Percentiles rank a stretch among this genome's conserved stretches.
Conservation (phyloP, 2,888 invertebrate genomes). For the Xestobium rufovillosum region DNA sequence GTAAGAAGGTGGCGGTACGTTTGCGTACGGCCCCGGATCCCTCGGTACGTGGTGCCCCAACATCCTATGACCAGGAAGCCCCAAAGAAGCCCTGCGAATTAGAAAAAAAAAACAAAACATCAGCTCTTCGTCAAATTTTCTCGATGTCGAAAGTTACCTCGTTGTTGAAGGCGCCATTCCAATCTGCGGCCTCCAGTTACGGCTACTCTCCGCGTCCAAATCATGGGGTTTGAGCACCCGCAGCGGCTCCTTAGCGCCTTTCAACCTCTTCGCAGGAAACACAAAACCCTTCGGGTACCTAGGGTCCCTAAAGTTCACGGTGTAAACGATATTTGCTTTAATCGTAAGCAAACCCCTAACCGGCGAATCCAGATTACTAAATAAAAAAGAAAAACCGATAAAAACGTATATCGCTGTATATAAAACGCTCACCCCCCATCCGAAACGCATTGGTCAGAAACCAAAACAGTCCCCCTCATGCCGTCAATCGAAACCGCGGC, state of each 20-base stretch:
- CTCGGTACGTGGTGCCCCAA: constrained; percentile 50
- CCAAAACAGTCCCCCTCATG: constrained; percentile 71
- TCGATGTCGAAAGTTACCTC: constrained; percentile 27
- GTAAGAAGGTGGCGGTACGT: constrained; percentile 21
- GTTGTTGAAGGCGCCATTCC: constrained; percentile 48
- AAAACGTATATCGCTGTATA: not conserved
- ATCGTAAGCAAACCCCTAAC: constrained; percentile 61
- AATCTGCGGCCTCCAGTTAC: constrained; percentile 69
- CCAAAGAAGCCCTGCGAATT: constrained; percentile 53
- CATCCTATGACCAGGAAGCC: constrained; percentile 67
- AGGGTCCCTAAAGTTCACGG: constrained; percentile 74
- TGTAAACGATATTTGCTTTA: constrained; percentile 51
- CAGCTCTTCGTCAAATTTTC: constrained; percentile 6
- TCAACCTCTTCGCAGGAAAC: constrained; percentile 66
- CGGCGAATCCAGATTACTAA: constrained; percentile 59
- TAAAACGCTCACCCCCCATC: constrained; percentile 60
- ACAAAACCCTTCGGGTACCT: constrained; percentile 63
- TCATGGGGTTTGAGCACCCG: constrained; percentile 73
- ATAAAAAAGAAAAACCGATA: constrained; percentile 1
- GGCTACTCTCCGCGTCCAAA: constrained; percentile 54
- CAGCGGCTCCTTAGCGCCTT: constrained; percentile 63
- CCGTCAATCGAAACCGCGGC: constrained; percentile 67
- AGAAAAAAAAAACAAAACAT: constrained; percentile 17
- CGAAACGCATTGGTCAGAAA: constrained; percentile 62
- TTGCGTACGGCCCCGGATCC: constrained; percentile 18